These are phyloP conservation scores for Macaca mulatta DNA, from an alignment of 2,113 vertebrate species.

Conservation along the genomic window DNA sequence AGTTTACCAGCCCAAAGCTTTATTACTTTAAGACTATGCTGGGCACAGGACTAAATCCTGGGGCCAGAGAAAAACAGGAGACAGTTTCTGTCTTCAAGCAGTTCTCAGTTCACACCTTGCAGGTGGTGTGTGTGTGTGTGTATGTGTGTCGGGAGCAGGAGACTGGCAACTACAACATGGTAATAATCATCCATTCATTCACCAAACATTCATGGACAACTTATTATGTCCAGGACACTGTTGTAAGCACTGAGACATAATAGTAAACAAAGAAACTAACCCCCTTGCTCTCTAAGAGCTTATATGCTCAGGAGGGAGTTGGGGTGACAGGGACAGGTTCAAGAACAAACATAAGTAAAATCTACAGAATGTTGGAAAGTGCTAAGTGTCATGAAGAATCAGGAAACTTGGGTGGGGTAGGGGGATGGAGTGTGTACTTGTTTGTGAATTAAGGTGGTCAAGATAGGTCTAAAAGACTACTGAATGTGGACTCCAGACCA, in stretches of 20 bases:
- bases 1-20: not conserved
- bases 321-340: not conserved
- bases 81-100: not conserved
- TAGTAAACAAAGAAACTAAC: not conserved
- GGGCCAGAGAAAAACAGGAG: not conserved
- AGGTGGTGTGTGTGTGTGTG: not conserved
- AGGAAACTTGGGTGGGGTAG: accelerated
- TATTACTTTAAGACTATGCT: not conserved
- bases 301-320: not conserved
- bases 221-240: not conserved
- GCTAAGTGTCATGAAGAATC: not conserved
- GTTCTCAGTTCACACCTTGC: not conserved
- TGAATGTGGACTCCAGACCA: not conserved
- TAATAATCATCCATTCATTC: not conserved
- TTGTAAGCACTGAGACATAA: not conserved
- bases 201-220: not conserved
- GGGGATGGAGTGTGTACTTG: not conserved
- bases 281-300: not conserved
- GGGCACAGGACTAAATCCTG: not conserved
- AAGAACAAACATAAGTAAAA: not conserved
- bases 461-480: not conserved
- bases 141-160: no score
- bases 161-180: not conserved
- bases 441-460: not conserved
- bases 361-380: not conserved